Evolutionary conservation across 2,797 vertebrate genomes (phyloP), one percentile per base, ranked within the genome.

Genomic region (Botia almorhae): DNA sequence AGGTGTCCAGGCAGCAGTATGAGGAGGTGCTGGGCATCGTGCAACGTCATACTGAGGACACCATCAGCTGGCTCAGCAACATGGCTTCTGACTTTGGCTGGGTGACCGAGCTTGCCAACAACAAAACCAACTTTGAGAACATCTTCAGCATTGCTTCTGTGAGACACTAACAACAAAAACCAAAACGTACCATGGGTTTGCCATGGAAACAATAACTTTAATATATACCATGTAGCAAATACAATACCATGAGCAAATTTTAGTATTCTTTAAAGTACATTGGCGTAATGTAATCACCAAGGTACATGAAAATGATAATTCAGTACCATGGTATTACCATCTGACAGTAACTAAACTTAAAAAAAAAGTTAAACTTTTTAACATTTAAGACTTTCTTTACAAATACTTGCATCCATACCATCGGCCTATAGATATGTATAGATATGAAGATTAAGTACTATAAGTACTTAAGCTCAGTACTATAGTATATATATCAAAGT

Each of bases 11-110:
- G 74, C 92, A 96, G 85, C 96, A 98, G 85, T 97, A 95, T 0
- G 81, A 95, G 7, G 96, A 97, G 90, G 92, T 97, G 74, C 86
- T 96, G 84, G 93, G 92, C 17, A 93, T 97, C 17, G 91, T 95
- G 68, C 93, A 91, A 82, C 94, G 69, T 58, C 96, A 98, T 83
- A 90, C 95, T 0, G 93, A 96, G 17, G 95, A 98, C 56, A 97
- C 95, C 0, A 81, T 91, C 16, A 89, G 84, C 86, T 91, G 96
- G 91, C 84, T 97, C 80, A 91, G 90, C 85, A 92, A 91, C 91
- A 96, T 97, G 96, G 95, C 92, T 0, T 83, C 93, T 7, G 90
- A 94, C 12, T 97, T 96, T 83, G 92, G 94, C 82, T 98, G 97
- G 97, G 96, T 98, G 87, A 91, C 94, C 6, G 93, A 94, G 78